phyloP scores from a whole-genome alignment of 1,140 invertebrate genomes.

The Drosophila santomea region DNA sequence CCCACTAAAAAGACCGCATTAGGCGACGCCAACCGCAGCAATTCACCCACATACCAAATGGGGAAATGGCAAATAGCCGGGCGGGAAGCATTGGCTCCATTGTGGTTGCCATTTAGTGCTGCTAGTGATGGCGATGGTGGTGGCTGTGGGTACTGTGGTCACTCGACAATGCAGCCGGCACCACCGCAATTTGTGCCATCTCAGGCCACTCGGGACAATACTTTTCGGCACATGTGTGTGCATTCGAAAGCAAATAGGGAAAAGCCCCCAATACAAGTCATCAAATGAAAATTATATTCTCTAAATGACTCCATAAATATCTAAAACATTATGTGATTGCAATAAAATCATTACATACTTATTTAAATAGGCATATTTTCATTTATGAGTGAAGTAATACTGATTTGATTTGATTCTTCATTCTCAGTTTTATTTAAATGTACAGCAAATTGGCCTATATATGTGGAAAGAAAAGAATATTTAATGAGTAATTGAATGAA shows the following conservation, averaged over 20 bases:
- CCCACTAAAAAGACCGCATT: constrained; percentile 30
- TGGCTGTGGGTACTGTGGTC: constrained; percentile 26
- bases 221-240: constrained; percentile 12
- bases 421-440: neutral
- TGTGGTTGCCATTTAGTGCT: constrained; percentile 48
- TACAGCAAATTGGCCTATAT: neutral
- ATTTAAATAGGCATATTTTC: no score
- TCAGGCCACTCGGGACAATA: constrained; percentile 14
- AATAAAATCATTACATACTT: no score
- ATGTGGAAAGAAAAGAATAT: neutral
- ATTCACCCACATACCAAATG: neutral
- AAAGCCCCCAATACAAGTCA: no score
- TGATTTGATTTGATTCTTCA: no score
- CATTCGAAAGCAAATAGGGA: neutral
- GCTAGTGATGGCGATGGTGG: constrained; percentile 15
- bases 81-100: constrained; percentile 28
- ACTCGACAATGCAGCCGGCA: constrained; percentile 33
- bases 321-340: neutral
- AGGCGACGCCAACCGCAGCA: constrained; percentile 17
- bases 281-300: neutral
- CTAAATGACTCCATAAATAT: neutral
- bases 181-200: constrained; percentile 34
- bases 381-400: no score
- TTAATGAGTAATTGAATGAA: neutral
- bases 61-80: constrained; percentile 11